These are phyloP conservation scores for Rhagoletis pomonella DNA, from an alignment of 1,140 invertebrate genomes.

Conservation along the genomic window DNA sequence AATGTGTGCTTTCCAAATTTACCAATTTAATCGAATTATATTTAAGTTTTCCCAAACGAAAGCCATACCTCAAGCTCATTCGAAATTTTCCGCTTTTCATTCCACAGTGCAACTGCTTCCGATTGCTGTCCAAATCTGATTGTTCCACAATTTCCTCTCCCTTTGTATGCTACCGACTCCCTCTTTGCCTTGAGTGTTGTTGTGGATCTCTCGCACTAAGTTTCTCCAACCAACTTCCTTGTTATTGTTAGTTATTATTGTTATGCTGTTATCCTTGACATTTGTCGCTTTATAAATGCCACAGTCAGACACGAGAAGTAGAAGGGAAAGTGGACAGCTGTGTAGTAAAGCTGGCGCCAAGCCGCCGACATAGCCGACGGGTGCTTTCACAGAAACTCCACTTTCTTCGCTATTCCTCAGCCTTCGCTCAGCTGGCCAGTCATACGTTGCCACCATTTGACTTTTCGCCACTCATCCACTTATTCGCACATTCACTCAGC, in stretches of 20 bases:
- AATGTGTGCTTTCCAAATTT: no score
- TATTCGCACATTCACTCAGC: neutral
- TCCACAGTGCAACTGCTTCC: neutral
- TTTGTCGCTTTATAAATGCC: slow-evolving; percentile 54
- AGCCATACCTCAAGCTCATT: neutral
- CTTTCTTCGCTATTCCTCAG: neutral
- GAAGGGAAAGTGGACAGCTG: neutral
- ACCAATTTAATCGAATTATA: no score
- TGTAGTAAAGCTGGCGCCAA: slow-evolving; percentile 14
- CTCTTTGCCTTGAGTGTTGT: no score
- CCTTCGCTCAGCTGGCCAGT: neutral
- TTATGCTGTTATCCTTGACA: slow-evolving; percentile 57
- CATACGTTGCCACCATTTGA: neutral
- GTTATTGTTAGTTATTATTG: slow-evolving; percentile 52
- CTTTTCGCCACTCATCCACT: neutral
- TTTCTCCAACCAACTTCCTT: neutral
- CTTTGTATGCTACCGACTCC: neutral
- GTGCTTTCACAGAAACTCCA: neutral
- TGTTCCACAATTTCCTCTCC: neutral
- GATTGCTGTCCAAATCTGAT: slow-evolving; percentile 19
- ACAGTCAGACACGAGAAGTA: neutral
- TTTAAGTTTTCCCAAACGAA: no score
- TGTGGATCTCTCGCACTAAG: neutral
- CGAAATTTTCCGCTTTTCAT: neutral
- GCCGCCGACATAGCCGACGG: no score